Conservation (phyloP, 2,888 invertebrate genomes). For the Meiosimyza platycephala region DNA sequence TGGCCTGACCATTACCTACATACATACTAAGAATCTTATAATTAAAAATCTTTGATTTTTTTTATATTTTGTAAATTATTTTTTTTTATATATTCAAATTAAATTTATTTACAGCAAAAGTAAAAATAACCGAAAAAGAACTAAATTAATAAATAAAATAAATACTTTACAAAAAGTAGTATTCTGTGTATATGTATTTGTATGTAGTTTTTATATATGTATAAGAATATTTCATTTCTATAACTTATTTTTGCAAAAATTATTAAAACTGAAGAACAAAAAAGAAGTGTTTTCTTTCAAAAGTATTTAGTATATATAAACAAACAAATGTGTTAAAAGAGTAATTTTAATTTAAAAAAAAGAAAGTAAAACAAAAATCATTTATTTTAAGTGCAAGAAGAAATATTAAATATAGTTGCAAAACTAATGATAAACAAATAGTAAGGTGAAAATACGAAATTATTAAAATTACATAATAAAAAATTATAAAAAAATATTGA, state of each 20-base stretch:
- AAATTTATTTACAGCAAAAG: slow-evolving; percentile 26
- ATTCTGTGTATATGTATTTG: slow-evolving; percentile 35
- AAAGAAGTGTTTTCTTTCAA: slow-evolving; percentile 34
- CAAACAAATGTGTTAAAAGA: slow-evolving; percentile 29
- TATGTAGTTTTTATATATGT: slow-evolving; percentile 31
- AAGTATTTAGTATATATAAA: slow-evolving; percentile 34
- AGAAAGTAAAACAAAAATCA: slow-evolving; percentile 28
- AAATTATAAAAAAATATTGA: slow-evolving; percentile 42
- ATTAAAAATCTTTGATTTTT: background rate
- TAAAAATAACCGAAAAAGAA: slow-evolving; percentile 40
- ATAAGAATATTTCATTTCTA: slow-evolving; percentile 25
- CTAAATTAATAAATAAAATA: slow-evolving; percentile 34
- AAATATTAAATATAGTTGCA: slow-evolving; percentile 37
- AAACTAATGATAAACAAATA: slow-evolving; percentile 41
- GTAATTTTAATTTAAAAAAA: slow-evolving; percentile 41
- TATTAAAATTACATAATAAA: slow-evolving; percentile 47
- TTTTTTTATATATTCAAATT: slow-evolving; percentile 38
- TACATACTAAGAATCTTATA: background rate
- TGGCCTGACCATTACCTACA: background rate
- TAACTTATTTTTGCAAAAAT: slow-evolving; percentile 20
- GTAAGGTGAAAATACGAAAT: slow-evolving; percentile 51
- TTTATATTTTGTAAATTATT: slow-evolving; percentile 2
- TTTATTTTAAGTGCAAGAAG: slow-evolving; percentile 40
- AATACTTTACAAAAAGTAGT: slow-evolving; percentile 40
- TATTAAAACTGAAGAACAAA: slow-evolving; percentile 33